Percentiles rank a stretch among this genome's conserved stretches.
These are phyloP conservation scores for Puffinus mauretanicus DNA, from an alignment of 2,113 vertebrate species.

Conservation along the genomic window DNA sequence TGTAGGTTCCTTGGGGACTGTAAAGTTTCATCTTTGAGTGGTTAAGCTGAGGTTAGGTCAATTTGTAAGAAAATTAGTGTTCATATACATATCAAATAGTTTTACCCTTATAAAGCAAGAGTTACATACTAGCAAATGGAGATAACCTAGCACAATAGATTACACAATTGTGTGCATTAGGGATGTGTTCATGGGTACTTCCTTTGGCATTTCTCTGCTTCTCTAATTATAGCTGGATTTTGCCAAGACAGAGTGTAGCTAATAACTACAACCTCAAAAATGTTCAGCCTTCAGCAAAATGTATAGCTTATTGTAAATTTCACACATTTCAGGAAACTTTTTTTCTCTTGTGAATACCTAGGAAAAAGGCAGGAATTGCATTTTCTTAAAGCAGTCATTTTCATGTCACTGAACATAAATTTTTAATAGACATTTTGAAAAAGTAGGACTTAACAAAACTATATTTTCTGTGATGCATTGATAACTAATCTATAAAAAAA, in stretches of 20 bases:
- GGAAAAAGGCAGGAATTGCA: background rate
- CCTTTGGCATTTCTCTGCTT: slow-evolving; percentile 1
- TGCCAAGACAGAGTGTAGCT: background rate
- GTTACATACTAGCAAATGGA: background rate
- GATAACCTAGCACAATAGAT: background rate
- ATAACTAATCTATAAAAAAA: background rate
- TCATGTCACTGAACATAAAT: background rate
- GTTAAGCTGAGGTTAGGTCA: slow-evolving; percentile 37
- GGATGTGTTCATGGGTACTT: background rate
- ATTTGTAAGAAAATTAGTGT: slow-evolving; percentile 40
- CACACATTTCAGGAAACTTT: background rate
- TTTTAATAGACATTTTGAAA: slow-evolving; percentile 19
- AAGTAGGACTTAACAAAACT: background rate
- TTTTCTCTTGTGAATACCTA: background rate
- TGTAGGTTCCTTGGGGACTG: slow-evolving; percentile 39
- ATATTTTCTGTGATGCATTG: background rate
- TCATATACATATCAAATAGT: background rate
- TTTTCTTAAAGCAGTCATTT: slow-evolving; percentile 9
- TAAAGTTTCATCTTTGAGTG: slow-evolving; percentile 49
- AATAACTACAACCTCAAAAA: slow-evolving; percentile 40
- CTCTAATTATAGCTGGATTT: slow-evolving; percentile 33
- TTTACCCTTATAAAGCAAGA: background rate
- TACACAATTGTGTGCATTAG: background rate
- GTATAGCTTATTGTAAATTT: background rate
- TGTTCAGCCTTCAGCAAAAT: slow-evolving; percentile 38